Evolutionary conservation across 2,888 invertebrate species (phyloP).

Genomic region (Steromphala cineraria): DNA sequence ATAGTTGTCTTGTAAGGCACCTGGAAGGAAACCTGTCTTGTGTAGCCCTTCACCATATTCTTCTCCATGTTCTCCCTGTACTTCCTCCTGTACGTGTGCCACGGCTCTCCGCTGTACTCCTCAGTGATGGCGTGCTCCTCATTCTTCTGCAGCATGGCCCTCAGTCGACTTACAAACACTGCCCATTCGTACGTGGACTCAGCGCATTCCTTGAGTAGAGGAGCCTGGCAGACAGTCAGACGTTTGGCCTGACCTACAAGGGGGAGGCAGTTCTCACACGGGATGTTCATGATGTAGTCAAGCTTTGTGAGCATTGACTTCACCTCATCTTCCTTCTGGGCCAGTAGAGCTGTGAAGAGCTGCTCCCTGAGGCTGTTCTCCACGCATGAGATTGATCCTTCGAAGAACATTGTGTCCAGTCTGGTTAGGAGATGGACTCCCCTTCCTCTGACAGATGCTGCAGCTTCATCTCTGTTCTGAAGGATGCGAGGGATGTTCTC

Average conservation of each 20-base stretch:
- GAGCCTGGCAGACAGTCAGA: constrained; percentile 36
- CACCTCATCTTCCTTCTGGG: constrained; percentile 36
- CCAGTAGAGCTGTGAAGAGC: constrained; percentile 44
- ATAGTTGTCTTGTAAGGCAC: constrained; percentile 29
- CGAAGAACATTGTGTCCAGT: constrained; percentile 56
- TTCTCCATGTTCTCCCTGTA: constrained; percentile 33
- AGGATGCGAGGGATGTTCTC: constrained; percentile 56
- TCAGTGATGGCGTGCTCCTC: constrained; percentile 41
- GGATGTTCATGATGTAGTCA: constrained; percentile 28
- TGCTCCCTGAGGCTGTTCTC: constrained; percentile 40
- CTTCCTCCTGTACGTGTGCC: constrained; percentile 41
- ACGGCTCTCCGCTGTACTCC: constrained; percentile 45
- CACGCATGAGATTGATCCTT: constrained; percentile 45
- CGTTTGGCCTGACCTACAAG: constrained; percentile 39
- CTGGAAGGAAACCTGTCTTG: constrained; percentile 33
- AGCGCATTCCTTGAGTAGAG: constrained; percentile 42
- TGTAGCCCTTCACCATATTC: constrained; percentile 20
- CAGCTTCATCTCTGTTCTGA: constrained; percentile 47
- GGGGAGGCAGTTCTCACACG: constrained; percentile 32
- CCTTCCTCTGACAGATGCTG: constrained; percentile 41
- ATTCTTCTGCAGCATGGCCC: constrained; percentile 31
- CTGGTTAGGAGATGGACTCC: constrained; percentile 49
- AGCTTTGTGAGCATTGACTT: constrained; percentile 21
- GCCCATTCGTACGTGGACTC: constrained; percentile 43
- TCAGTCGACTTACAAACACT: constrained; percentile 23